A percentile compares a stretch with the other conserved stretches of the same genome.
Conservation (phyloP, 1,140 invertebrate genomes). For the Leptinotarsa undecemlineata region DNA sequence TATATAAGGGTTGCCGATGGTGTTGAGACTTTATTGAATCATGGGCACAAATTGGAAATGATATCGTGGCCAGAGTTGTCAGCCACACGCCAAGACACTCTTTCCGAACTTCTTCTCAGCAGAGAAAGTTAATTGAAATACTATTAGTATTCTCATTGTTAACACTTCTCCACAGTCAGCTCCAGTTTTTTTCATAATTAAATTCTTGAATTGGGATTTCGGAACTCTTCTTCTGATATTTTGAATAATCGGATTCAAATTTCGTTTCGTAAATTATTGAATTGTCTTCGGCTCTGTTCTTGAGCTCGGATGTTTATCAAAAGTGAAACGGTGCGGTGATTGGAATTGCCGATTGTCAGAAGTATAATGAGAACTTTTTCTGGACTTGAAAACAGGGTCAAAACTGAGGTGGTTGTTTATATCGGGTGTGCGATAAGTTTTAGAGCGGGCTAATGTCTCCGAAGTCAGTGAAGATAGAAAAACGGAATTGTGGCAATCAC, state of each 20-base stretch:
- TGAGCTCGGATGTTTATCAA: neutral
- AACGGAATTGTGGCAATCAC: no score
- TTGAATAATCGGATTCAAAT: slow-evolving; percentile 6
- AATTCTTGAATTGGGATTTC: slow-evolving; percentile 46
- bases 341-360: neutral
- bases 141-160: slow-evolving; percentile 49
- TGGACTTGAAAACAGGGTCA: no score
- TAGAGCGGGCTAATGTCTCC: no score
- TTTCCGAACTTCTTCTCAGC: slow-evolving; percentile 45
- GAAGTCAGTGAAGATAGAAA: no score
- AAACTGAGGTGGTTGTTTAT: no score
- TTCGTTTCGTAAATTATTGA: slow-evolving; percentile 11
- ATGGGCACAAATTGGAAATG: slow-evolving; percentile 50
- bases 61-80: slow-evolving; percentile 50
- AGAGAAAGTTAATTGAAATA: slow-evolving; percentile 49
- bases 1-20: slow-evolving; percentile 49
- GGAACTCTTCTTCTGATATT: neutral
- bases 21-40: slow-evolving; percentile 51
- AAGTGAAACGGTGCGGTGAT: neutral
- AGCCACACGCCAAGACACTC: slow-evolving; percentile 43
- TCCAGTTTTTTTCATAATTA: slow-evolving; percentile 47
- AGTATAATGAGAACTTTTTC: neutral
- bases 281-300: slow-evolving; percentile 1
- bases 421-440: no score
- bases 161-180: slow-evolving; percentile 28